Evolutionary conservation across 2,113 vertebrate genomes (phyloP).

Genomic region (Centropus unirufus): DNA sequence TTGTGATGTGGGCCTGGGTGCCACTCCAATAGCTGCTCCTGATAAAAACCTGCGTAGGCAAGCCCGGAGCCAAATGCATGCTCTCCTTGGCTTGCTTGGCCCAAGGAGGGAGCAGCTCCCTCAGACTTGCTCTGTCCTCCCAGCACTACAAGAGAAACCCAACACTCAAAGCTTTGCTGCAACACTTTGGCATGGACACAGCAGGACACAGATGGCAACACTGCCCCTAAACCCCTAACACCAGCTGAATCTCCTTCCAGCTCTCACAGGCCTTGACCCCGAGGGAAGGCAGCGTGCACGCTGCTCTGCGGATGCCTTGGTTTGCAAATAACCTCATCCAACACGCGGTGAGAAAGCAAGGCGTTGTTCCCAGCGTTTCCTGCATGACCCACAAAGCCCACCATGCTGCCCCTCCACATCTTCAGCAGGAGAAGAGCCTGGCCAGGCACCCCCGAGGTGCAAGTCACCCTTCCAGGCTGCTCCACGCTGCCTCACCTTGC

Average conservation of each 20-base stretch:
- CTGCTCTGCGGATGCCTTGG: background rate
- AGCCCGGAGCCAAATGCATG: background rate
- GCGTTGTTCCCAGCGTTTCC: background rate
- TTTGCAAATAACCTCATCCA: conserved; percentile 35
- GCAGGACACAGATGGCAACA: background rate
- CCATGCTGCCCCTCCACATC: rapidly evolving
- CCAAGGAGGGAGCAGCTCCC: background rate
- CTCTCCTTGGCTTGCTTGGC: background rate
- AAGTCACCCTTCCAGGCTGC: rapidly evolving
- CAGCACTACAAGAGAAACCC: background rate
- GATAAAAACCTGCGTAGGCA: rapidly evolving
- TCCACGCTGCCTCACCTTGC: background rate
- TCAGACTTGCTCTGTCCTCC: background rate
- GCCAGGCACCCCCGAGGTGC: background rate
- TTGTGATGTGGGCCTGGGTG: rapidly evolving
- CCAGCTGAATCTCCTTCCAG: background rate
- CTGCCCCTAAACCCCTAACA: background rate
- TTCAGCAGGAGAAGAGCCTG: background rate
- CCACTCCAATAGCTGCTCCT: background rate
- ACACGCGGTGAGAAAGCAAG: background rate
- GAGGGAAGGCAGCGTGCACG: background rate
- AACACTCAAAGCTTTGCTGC: too few relatives aligned
- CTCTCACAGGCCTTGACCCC: background rate
- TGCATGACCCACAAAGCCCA: background rate
- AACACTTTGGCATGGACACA: rapidly evolving